Evolutionary conservation across 2,113 vertebrate species (phyloP).

Genomic region (Lutjanus erythropterus): DNA sequence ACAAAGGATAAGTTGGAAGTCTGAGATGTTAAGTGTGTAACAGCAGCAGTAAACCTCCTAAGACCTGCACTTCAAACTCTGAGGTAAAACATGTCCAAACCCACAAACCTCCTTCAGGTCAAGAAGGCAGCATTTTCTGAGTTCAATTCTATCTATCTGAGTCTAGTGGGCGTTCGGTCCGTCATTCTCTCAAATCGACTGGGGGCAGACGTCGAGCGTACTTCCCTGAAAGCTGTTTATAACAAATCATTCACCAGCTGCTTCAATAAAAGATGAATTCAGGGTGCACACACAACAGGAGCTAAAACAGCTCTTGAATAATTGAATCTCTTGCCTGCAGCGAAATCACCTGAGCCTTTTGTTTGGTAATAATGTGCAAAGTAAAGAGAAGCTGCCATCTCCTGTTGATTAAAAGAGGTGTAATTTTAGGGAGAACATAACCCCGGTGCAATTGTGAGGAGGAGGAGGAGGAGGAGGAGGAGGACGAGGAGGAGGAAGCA

Average conservation of each 20-base stretch:
- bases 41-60: conserved; percentile 8
- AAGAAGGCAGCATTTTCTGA: conserved; percentile 8
- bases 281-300: conserved; percentile 37
- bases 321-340: conserved; percentile 54
- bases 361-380: conserved; percentile 60
- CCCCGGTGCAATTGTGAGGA: background rate
- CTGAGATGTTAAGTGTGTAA: background rate
- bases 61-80: conserved; percentile 6
- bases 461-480: conserved; percentile 1
- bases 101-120: conserved; percentile 2
- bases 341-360: conserved; percentile 38
- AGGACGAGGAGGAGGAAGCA: background rate
- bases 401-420: conserved; percentile 51
- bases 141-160: conserved; percentile 13
- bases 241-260: conserved; percentile 34
- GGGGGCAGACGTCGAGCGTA: conserved; percentile 3
- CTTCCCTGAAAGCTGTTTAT: conserved; percentile 42
- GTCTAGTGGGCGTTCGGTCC: background rate
- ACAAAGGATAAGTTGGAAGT: conserved; percentile 7
- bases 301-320: conserved; percentile 64
- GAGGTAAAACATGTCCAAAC: background rate
- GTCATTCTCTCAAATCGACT: conserved; percentile 24
- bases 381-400: conserved; percentile 37
- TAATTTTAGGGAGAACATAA: conserved; percentile 18
- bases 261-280: conserved; percentile 57